A percentile compares a stretch with the other conserved stretches of the same genome.
Evolutionary conservation across 2,888 invertebrate species (phyloP).

Genomic region (Sarcophaga caerulescens): DNA sequence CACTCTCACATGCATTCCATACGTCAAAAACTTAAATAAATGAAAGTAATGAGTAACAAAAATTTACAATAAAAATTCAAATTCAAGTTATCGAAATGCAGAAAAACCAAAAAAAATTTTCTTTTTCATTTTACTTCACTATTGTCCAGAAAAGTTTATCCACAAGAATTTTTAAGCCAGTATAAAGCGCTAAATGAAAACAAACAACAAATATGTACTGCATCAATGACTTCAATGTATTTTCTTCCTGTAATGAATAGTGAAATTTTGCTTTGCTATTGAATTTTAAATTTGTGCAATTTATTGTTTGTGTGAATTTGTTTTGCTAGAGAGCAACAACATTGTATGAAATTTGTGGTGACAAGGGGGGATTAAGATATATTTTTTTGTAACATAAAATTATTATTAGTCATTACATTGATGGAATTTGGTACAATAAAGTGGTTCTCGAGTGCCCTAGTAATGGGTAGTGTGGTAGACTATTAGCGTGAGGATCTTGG

Average conservation of each 20-base stretch:
- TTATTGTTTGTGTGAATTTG: neutral
- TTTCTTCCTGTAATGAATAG: slow-evolving; percentile 23
- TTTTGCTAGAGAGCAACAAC: neutral
- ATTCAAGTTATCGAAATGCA: slow-evolving; percentile 18
- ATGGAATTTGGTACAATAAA: no score
- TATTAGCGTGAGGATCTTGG: no score
- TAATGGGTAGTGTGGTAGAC: no score
- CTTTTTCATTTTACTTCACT: slow-evolving; percentile 21
- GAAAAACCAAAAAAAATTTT: slow-evolving; percentile 1
- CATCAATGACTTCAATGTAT: slow-evolving; percentile 5
- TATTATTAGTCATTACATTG: no score
- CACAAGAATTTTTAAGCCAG: slow-evolving; percentile 43
- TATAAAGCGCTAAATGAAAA: neutral
- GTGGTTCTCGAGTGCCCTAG: no score
- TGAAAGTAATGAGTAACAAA: slow-evolving; percentile 52
- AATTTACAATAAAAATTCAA: slow-evolving; percentile 27
- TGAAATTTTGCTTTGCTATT: slow-evolving; percentile 38
- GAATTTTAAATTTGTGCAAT: neutral
- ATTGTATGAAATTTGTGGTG: no score
- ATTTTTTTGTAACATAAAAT: no score
- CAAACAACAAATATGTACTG: neutral
- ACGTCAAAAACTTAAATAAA: slow-evolving; percentile 22
- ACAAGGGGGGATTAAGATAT: no score
- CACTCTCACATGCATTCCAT: neutral
- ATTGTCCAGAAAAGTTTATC: slow-evolving; percentile 9